phyloP scores from a whole-genome alignment of 2,113 vertebrate genomes.

The Phoenicopterus ruber region DNA sequence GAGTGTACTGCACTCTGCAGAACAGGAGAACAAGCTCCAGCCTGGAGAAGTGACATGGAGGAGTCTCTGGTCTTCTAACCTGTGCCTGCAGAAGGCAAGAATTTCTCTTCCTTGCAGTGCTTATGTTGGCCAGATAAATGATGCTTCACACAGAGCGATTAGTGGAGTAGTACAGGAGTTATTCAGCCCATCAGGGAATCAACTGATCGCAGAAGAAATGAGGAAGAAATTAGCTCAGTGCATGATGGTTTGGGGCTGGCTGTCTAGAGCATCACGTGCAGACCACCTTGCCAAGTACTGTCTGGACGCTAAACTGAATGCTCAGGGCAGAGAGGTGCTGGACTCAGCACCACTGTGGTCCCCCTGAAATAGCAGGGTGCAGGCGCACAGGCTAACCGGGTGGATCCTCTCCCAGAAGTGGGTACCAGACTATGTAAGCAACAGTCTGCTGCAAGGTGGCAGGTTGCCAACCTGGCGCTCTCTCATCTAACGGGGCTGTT shows the following conservation, averaged over 20 bases:
- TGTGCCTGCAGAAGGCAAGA: background rate
- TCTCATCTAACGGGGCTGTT: background rate
- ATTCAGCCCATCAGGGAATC: background rate
- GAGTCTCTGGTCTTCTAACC: background rate
- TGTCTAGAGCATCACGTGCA: background rate
- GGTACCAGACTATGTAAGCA: background rate
- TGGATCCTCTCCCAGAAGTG: background rate
- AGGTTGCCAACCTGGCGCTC: background rate
- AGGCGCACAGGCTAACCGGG: background rate
- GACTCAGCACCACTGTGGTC: background rate
- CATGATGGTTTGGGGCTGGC: background rate
- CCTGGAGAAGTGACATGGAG: background rate
- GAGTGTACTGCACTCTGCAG: background rate
- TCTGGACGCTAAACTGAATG: background rate
- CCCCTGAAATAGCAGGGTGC: background rate
- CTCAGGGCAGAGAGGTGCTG: background rate
- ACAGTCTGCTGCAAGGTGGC: conserved; percentile 32
- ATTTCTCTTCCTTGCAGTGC: background rate
- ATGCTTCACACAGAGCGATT: background rate
- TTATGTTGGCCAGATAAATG: background rate
- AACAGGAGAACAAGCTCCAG: background rate
- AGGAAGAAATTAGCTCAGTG: background rate
- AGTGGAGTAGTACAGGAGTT: background rate
- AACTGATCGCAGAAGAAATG: background rate
- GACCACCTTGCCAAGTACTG: background rate